Conservation (phyloP, 2,888 invertebrate species). For the Mystacides longicornis region DNA sequence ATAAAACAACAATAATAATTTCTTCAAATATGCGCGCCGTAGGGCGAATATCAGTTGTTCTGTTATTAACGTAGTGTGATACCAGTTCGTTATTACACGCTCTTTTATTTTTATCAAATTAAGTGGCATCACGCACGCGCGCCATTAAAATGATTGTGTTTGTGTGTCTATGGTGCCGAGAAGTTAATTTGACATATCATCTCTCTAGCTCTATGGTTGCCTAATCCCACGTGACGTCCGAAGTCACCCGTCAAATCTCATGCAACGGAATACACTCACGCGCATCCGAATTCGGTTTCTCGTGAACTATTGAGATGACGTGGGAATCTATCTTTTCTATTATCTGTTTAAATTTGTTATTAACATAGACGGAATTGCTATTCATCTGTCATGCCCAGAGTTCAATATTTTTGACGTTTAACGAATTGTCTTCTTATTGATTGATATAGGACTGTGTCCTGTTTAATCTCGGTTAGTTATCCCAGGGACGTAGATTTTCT, state of each 20-base stretch:
- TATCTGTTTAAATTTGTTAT: too few species aligned
- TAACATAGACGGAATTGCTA: too few species aligned
- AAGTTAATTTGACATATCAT: neutral
- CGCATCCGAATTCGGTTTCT: neutral
- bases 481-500: too few species aligned
- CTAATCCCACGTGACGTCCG: neutral
- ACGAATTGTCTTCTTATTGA: too few species aligned
- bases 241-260: neutral
- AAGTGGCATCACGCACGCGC: constrained; percentile 1
- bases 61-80: constrained; percentile 1
- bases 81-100: too few species aligned
- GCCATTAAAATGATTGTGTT: constrained; percentile 1
- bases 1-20: neutral
- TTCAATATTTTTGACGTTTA: too few species aligned
- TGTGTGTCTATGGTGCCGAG: neutral
- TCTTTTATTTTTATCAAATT: constrained; percentile 1
- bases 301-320: neutral
- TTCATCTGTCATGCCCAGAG: too few species aligned
- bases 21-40: constrained; percentile 1
- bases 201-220: too few species aligned
- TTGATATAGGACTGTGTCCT: too few species aligned
- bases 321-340: too few species aligned
- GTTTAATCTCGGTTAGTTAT: too few species aligned
- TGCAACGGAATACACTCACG: neutral
- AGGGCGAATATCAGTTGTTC: neutral